A percentile compares a stretch with the other conserved stretches of the same genome.
Conservation (phyloP, 2,797 vertebrate species). For the Anolis apletophallus region DNA sequence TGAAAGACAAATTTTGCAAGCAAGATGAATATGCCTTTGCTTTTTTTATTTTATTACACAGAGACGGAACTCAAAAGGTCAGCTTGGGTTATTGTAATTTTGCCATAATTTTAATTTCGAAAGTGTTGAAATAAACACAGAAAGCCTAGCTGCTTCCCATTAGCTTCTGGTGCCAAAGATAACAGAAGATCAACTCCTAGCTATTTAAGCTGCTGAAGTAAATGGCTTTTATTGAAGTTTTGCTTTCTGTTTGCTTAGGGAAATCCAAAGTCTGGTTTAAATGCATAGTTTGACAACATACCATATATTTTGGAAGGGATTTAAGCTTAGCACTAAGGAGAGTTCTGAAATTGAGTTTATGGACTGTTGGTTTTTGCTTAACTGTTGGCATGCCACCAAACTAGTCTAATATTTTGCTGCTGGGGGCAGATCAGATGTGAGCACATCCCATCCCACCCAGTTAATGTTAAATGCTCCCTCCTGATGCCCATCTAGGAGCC, state of each 20-base stretch:
- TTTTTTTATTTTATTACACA: slow-evolving; percentile 1
- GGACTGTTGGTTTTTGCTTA: neutral
- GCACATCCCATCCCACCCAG: neutral
- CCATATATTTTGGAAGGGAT: neutral
- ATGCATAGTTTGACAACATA: neutral
- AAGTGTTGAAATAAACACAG: slow-evolving; percentile 19
- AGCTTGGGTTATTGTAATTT: neutral
- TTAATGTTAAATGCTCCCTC: neutral
- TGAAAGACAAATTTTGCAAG: neutral
- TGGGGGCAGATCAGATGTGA: neutral
- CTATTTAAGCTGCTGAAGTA: slow-evolving; percentile 22
- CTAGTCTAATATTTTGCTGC: neutral
- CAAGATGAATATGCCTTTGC: neutral
- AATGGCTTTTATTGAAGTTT: slow-evolving; percentile 30
- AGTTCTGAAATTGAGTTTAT: slow-evolving; percentile 1
- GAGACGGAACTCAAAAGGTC: neutral
- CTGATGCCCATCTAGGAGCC: neutral
- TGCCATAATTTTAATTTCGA: slow-evolving; percentile 24
- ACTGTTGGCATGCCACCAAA: neutral
- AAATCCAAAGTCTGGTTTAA: slow-evolving; percentile 8
- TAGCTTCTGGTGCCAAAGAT: slow-evolving; percentile 33
- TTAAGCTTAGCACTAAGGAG: neutral
- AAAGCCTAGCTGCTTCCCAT: neutral
- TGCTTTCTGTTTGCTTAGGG: neutral
- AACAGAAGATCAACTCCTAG: slow-evolving; percentile 25